These are phyloP conservation scores for Ciona savignyi DNA, from an alignment of 23 tunicate genomes.

Conservation along the genomic window DNA sequence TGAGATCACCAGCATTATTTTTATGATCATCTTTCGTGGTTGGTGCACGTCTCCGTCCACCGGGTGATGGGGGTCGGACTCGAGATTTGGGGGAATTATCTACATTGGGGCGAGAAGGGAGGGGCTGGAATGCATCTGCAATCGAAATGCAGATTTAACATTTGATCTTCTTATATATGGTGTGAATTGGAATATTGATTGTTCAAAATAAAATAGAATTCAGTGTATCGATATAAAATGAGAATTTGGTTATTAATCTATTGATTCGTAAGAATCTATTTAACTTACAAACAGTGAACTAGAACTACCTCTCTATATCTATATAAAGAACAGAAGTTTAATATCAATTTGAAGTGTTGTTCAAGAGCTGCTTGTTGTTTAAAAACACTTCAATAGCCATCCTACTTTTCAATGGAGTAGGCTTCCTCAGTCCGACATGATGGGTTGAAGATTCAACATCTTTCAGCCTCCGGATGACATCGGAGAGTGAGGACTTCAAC, in stretches of 20 bases:
- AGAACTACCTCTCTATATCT: not conserved
- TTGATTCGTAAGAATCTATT: not conserved
- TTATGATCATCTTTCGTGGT: slow-evolving; percentile 23
- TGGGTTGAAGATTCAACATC: slow-evolving; percentile 40
- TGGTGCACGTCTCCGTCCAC: slow-evolving; percentile 33
- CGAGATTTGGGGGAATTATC: slow-evolving; percentile 44
- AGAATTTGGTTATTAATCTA: not conserved
- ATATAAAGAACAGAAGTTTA: not conserved
- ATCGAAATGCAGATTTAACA: not conserved
- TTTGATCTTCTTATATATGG: too few relatives aligned
- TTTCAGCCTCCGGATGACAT: slow-evolving; percentile 57
- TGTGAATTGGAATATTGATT: too few relatives aligned
- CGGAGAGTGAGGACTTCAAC: slow-evolving; percentile 62
- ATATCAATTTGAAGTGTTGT: not conserved
- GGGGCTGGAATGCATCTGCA: slow-evolving; percentile 61
- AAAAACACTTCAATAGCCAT: too few relatives aligned
- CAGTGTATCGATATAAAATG: not conserved
- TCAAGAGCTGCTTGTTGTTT: too few relatives aligned
- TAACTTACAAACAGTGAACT: not conserved
- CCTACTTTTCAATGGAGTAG: slow-evolving; percentile 65
- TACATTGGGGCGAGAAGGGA: slow-evolving; percentile 60
- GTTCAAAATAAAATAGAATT: not conserved
- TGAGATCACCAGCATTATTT: slow-evolving; percentile 9
- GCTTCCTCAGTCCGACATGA: slow-evolving; percentile 19
- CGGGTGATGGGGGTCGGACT: slow-evolving; percentile 65